Evolutionary conservation across 2,888 invertebrate species (phyloP).

Genomic region (Drosophila quinaria): DNA sequence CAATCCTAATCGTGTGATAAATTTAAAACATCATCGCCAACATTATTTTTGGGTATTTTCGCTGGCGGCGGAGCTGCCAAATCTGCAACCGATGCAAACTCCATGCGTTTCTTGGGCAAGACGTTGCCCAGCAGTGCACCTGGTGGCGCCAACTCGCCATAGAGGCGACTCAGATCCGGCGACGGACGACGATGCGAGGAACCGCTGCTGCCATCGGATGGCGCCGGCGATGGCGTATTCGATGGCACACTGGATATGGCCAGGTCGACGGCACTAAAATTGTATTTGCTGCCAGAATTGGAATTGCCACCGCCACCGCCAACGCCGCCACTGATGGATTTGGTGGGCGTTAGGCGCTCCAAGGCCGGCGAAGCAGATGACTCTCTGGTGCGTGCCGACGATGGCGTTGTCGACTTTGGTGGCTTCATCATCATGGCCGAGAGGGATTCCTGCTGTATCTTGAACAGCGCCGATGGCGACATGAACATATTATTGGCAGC

Average conservation of each 20-base stretch:
- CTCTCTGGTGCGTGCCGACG: conserved; percentile 84
- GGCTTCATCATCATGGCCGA: conserved; percentile 87
- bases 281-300: conserved; percentile 82
- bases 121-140: conserved; percentile 63
- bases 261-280: conserved; percentile 86
- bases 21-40: conserved; percentile 84
- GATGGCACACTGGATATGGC: conserved; percentile 85
- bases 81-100: conserved; percentile 86
- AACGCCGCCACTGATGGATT: conserved; percentile 68
- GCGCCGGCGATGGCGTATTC: conserved; percentile 83
- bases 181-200: conserved; percentile 83
- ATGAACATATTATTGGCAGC: conserved; percentile 93
- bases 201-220: conserved; percentile 83
- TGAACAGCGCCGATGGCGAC: conserved; percentile 89
- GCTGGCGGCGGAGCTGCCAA: conserved; percentile 86
- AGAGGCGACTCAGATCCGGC: conserved; percentile 84
- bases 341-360: conserved; percentile 84
- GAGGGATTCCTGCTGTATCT: conserved; percentile 88
- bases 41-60: conserved; percentile 88
- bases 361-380: conserved; percentile 84
- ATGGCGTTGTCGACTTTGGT: conserved; percentile 85
- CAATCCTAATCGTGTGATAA: conserved; percentile 83
- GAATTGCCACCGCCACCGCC: conserved; percentile 67
- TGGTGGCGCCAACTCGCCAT: conserved; percentile 82
- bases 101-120: conserved; percentile 85